Conservation (phyloP, 2,888 invertebrate species). For the Lucinisca nassula region DNA sequence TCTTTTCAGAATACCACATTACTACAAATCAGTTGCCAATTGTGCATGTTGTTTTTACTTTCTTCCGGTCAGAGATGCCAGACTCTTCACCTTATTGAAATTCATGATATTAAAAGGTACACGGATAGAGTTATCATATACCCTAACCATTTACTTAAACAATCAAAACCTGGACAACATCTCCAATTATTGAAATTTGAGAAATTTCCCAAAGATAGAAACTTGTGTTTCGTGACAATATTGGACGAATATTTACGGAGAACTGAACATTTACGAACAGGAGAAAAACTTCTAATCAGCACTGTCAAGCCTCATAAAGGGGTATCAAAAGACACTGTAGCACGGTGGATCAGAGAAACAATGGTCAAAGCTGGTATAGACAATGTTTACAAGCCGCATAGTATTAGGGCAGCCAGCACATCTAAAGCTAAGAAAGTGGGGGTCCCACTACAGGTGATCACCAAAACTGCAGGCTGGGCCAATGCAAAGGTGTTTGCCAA, state of each 20-base stretch:
- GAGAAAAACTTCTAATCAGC: background rate
- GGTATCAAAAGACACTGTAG: constrained; percentile 11
- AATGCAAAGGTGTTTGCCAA: background rate
- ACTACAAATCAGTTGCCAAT: background rate
- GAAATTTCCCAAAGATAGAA: background rate
- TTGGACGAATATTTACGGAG: background rate
- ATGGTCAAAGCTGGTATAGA: background rate
- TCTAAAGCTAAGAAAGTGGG: constrained; percentile 7
- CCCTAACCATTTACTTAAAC: background rate
- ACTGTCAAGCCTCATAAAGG: background rate
- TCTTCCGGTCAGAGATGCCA: constrained; percentile 17
- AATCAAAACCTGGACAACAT: background rate
- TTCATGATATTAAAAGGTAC: background rate
- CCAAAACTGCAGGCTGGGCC: constrained; percentile 8
- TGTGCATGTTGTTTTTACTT: constrained; percentile 13
- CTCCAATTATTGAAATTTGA: background rate
- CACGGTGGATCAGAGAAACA: background rate
- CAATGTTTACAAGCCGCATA: background rate
- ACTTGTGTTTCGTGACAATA: constrained; percentile 11
- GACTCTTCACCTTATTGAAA: constrained; percentile 7
- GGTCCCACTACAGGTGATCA: background rate
- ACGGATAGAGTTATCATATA: background rate
- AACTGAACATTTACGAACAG: background rate
- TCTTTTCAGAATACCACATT: background rate
- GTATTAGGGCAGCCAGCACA: constrained; percentile 5